Evolutionary conservation across 2,888 invertebrate species (phyloP).

Genomic region (Oscheius sp.): DNA sequence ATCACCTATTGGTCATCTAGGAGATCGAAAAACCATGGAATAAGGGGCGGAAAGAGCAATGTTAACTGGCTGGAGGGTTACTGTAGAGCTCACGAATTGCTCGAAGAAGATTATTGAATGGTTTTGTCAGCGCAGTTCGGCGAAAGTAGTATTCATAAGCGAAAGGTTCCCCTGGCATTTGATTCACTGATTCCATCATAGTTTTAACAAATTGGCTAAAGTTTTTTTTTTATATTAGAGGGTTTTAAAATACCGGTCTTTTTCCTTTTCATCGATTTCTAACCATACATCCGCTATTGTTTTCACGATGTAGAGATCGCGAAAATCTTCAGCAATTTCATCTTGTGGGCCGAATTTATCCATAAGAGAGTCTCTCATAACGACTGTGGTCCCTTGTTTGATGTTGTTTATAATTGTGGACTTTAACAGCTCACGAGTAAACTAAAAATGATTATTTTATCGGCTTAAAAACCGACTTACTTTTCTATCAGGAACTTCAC

Average conservation of each 20-base stretch:
- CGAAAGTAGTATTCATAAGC: constrained; percentile 55
- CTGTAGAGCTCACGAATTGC: constrained; percentile 46
- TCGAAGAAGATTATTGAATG: constrained; percentile 46
- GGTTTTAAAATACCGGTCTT: constrained; percentile 28
- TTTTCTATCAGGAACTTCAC: neutral
- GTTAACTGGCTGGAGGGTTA: neutral
- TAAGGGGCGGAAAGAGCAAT: neutral
- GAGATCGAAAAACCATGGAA: no score
- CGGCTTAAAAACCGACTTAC: neutral
- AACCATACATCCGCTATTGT: constrained; percentile 50
- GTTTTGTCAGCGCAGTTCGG: constrained; percentile 37
- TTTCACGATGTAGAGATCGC: constrained; percentile 34
- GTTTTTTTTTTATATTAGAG: neutral
- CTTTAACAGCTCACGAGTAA: constrained; percentile 36
- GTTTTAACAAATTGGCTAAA: constrained; percentile 50
- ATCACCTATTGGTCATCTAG: constrained; percentile 7
- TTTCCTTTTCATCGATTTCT: constrained; percentile 40
- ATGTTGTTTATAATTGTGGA: constrained; percentile 17
- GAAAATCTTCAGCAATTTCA: constrained; percentile 20
- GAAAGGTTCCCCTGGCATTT: constrained; percentile 43
- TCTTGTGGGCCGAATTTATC: constrained; percentile 42
- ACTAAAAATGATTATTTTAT: constrained; percentile 18
- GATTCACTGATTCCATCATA: constrained; percentile 48
- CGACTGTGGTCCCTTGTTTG: constrained; percentile 26
- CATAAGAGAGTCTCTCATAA: constrained; percentile 46